phyloP scores from a whole-genome alignment of 2,113 vertebrate genomes.

The Eurystomus gularis region DNA sequence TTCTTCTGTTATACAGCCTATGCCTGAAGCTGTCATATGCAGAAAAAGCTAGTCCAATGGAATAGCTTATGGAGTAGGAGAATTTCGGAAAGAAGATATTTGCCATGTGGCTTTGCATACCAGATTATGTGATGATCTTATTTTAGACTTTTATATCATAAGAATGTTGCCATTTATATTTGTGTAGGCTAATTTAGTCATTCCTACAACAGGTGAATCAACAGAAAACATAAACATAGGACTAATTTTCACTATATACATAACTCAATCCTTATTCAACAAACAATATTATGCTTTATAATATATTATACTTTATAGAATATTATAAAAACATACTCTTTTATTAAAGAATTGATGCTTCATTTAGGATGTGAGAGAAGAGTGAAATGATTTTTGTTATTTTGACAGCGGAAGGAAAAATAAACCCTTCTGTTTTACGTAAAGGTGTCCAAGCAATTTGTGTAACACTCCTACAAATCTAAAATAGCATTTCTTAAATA shows the following conservation, averaged over 20 bases:
- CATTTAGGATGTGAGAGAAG: background rate
- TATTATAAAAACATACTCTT: background rate
- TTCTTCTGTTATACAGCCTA: background rate
- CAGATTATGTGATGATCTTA: background rate
- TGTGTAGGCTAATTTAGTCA: background rate
- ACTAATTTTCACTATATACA: background rate
- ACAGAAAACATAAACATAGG: background rate
- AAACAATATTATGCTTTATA: background rate
- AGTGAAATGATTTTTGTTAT: background rate
- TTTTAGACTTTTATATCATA: background rate
- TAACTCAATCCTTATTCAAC: background rate
- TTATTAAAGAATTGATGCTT: background rate
- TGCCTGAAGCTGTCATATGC: background rate
- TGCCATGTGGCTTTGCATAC: background rate
- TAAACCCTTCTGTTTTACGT: background rate
- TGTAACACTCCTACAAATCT: background rate
- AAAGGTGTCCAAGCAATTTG: conserved; percentile 9
- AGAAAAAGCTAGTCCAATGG: fast-evolving
- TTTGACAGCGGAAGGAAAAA: background rate
- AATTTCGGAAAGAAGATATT: background rate
- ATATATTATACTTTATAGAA: background rate
- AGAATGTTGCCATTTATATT: background rate
- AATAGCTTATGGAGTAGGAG: background rate
- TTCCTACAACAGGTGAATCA: background rate
- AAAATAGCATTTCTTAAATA: conserved; percentile 6